Conservation (phyloP, 2,888 invertebrate species). For the Oscheius sp. region DNA sequence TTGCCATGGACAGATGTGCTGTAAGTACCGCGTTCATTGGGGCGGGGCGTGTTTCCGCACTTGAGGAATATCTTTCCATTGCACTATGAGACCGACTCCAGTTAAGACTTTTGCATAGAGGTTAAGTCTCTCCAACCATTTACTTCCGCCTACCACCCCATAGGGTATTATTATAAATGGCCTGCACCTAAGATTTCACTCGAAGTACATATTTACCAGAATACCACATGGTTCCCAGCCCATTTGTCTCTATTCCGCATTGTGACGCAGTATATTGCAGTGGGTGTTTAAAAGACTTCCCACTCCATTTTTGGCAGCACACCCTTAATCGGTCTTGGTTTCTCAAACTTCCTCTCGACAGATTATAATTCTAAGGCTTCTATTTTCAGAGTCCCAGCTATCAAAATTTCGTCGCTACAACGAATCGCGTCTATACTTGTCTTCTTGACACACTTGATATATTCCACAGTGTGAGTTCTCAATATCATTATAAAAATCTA, state of each 20-base stretch:
- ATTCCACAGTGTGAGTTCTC: conserved; percentile 25
- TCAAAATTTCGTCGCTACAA: conserved; percentile 32
- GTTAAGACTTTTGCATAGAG: no score
- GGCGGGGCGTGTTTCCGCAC: conserved; percentile 28
- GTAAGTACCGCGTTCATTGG: conserved; percentile 26
- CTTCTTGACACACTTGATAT: conserved; percentile 25
- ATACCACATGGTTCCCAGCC: background rate
- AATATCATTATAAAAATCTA: background rate
- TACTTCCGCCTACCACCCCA: no score
- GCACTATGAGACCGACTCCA: conserved; percentile 21
- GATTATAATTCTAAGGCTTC: background rate
- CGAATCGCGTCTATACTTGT: conserved; percentile 25
- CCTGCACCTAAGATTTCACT: no score
- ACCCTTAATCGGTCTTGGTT: conserved; percentile 7
- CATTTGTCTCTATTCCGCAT: background rate
- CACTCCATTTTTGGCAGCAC: conserved; percentile 6
- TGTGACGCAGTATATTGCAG: conserved; percentile 6
- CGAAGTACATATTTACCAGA: background rate
- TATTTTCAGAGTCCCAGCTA: background rate
- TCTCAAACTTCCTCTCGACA: conserved; percentile 13
- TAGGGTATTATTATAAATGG: no score
- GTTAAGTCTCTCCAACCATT: no score
- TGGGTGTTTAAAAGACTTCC: conserved; percentile 3
- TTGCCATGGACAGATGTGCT: conserved; percentile 6
- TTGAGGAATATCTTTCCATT: background rate